Base-by-base conservation (phyloP, 2,113 vertebrate species). In the Myiozetetes cayanensis region DNA sequence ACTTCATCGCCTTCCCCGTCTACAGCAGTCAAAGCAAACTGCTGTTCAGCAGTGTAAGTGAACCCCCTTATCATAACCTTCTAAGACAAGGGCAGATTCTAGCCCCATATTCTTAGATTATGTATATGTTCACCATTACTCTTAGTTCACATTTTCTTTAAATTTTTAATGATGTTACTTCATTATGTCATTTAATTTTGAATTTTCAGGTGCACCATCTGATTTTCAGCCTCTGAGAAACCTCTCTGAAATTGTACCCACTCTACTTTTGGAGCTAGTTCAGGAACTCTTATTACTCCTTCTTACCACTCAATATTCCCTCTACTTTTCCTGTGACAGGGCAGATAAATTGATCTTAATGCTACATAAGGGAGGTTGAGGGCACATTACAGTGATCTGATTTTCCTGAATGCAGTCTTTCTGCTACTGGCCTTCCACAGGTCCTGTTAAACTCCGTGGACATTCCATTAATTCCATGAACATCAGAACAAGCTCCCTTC, bases 301-400 rank as follows among this genome's bases (percentile, higher is more conserved):
- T 50, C 74, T 72, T 83, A 52, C 12, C 46, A 39, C 23, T 88
- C 74, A 75, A 18, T 82, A 91, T 89, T 95, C 87, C 37, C 49
- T 76, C 58, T 70, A 19, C 35, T 79, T n/a, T 78, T 85, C 28
- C n/a, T 8, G 4, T 87, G 89, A 73, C 66, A 89, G 78, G 46
- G 81, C 28, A 94, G 62, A 70, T 91, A 85, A 82, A 93, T 84
- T 93, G 72, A 81, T 89, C 85, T 85, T 85, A 79, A 82, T 87
- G 67, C 41, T 70, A 67, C 22, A 20, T 80, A 30, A 82, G 27
- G 85, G 47, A 89, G 87, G 46, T 93, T 66, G 79, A 62, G 71
- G 62, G 37, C 66, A 87, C 39, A 52, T 74, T 81, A 61, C 8
- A 59, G 52, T 49, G 46, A 18, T n/a, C 66, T 72, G 27, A 79